Base-by-base conservation (phyloP, 2,888 invertebrate genomes). In the Ellobium chinense region DNA sequence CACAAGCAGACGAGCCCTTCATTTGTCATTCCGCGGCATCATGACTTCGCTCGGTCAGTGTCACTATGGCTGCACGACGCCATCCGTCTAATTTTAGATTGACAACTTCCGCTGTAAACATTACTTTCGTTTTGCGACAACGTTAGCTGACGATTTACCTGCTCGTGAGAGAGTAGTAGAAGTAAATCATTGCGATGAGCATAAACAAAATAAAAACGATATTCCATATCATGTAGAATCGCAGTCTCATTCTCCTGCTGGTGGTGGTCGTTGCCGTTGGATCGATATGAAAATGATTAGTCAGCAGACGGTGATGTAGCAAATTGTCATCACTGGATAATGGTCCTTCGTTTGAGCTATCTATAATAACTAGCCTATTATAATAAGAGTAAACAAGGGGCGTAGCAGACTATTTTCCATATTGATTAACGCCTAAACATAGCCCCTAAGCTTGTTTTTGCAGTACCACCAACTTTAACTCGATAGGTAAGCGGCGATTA, bases 211-310 rank as follows among this genome's bases (percentile, higher is more conserved):
- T 68, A 66, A 84, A 84, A 24, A 80, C 72, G 9, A 80, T n/a
- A 54, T 84, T 84, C 83, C 83, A 84, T 58, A 84, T 36, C 68
- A 84, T 46, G 68, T 84, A 84, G 65, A 84, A 84, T 60, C 80
- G 68, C 0, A 78, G n/a, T 63, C 80, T 54, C 83, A 84, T 84
- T 58, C n/a, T 69, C 9, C 46, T 18, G 69, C 29, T 12, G 27
- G 62, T 21, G 39, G n/a, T n/a, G n/a, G n/a, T n/a, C n/a, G n/a
- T n/a, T n/a, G n/a, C n/a, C n/a, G n/a, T n/a, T n/a, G n/a, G n/a
- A n/a, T n/a, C n/a, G n/a, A n/a, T n/a, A n/a, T n/a, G n/a, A n/a
- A n/a, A n/a, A n/a, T n/a, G n/a, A n/a, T n/a, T n/a, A n/a, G n/a
- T n/a, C n/a, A n/a, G n/a, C n/a, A n/a, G n/a, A n/a, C n/a, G n/a